Evolutionary conservation across 2,113 vertebrate species (phyloP).

Genomic region (Salvelinus namaycush): DNA sequence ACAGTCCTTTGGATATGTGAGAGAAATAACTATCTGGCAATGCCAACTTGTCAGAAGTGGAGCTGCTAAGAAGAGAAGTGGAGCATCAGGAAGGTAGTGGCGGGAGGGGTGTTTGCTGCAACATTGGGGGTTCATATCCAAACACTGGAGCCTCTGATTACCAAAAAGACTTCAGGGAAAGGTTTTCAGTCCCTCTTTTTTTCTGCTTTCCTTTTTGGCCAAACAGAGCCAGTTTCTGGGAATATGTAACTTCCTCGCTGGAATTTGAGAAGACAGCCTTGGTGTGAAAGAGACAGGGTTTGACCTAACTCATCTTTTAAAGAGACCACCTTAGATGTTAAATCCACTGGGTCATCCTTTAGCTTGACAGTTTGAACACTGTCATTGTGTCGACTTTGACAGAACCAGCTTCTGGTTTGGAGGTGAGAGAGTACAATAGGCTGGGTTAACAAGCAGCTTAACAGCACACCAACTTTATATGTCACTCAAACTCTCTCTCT

Average conservation of each 20-base stretch:
- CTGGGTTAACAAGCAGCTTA: slow-evolving; percentile 18
- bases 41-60: slow-evolving; percentile 70
- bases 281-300: slow-evolving; percentile 33
- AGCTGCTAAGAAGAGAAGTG: slow-evolving; percentile 70
- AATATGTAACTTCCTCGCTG: slow-evolving; percentile 34
- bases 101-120: slow-evolving; percentile 59
- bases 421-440: slow-evolving; percentile 11
- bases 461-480: slow-evolving; percentile 9
- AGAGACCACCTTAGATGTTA: neutral
- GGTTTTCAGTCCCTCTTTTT: slow-evolving; percentile 22
- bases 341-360: slow-evolving; percentile 4
- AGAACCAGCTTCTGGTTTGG: neutral
- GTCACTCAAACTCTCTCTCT: slow-evolving; percentile 42
- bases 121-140: slow-evolving; percentile 55
- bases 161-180: slow-evolving; percentile 44
- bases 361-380: neutral
- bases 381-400: slow-evolving; percentile 28
- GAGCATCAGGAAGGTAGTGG: slow-evolving; percentile 68
- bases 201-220: slow-evolving; percentile 35
- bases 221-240: slow-evolving; percentile 50
- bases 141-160: slow-evolving; percentile 47
- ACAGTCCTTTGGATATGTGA: slow-evolving; percentile 11
- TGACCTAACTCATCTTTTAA: slow-evolving; percentile 3
- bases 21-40: slow-evolving; percentile 59
- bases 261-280: slow-evolving; percentile 34